Evolutionary conservation across 37 sponge, comb jelly and placozoan species (phyloP), one percentile per base, ranked within the genome.

Genomic region (Cliona cf. orientalis): DNA sequence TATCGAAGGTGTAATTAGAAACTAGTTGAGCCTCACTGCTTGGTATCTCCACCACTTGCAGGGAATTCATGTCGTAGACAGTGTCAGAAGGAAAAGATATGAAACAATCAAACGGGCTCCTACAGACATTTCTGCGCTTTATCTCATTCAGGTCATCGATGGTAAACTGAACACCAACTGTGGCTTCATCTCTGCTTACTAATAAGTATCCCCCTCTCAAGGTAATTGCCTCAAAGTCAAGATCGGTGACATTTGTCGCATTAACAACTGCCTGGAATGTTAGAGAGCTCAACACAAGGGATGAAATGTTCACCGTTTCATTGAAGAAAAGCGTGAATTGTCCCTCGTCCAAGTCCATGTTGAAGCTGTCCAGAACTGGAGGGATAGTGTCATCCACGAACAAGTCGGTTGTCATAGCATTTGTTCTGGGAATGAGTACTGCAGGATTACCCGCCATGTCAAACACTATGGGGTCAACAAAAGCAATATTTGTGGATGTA

Each of bases 391-490:
- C 97, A 65, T 32, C 57, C 37, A 23, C 46, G 36, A 88, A 90
- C 41, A 35, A 28, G 2, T 31, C 41, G 22, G 68, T 88, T 65
- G 42, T 22, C 14, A 80, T 0, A 9, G 91, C 88, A 55, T 19
- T n/a, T 2, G 49, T 59, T 5, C 61, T 35, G 3, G 57, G 70
- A 28, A 92, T 83, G 21, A 74, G 39, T 3, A 49, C 53, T 23
- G 93, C 60, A 7, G 37, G 58, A 71, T 90, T 96, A 1, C 84
- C 86, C 60, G 69, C 86, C 91, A 93, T 90, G 63, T 96, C 97
- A 22, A 37, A 5, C 2, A 92, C 58, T 14, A 91, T 56, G 28
- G 80, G 68, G 0, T 53, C 39, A n/a, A 77, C 49, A 53, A 91
- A 57, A 34, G 76, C 84, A 25, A 91, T 46, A 59, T 76, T 78